These are phyloP conservation scores for Larimichthys polyactis DNA, from an alignment of 2,113 vertebrate species.

Conservation along the genomic window DNA sequence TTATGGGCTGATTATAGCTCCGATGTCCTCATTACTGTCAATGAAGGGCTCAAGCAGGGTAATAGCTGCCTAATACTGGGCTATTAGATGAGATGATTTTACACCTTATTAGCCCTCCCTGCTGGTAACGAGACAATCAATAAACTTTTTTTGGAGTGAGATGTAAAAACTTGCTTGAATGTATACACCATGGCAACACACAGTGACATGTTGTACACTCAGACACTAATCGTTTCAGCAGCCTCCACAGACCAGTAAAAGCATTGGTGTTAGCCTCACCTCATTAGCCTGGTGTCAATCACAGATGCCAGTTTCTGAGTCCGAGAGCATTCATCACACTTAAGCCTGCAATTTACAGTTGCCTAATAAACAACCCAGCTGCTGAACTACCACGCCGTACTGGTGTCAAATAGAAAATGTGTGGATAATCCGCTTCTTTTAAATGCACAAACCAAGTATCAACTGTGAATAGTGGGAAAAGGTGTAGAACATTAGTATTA, in stretches of 20 bases:
- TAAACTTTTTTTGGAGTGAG: slow-evolving; percentile 26
- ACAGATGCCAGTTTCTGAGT: slow-evolving; percentile 18
- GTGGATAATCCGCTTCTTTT: neutral
- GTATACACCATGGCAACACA: neutral
- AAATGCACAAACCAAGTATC: neutral
- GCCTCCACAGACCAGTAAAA: slow-evolving; percentile 21
- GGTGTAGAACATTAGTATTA: too few relatives aligned
- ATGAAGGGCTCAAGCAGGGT: slow-evolving; percentile 63
- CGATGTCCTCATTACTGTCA: slow-evolving; percentile 63
- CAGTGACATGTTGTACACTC: neutral
- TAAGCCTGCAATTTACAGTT: slow-evolving; percentile 17
- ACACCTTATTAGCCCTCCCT: slow-evolving; percentile 50
- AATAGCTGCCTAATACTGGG: slow-evolving; percentile 63
- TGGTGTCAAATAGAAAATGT: neutral
- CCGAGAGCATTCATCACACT: slow-evolving; percentile 30
- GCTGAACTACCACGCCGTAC: neutral
- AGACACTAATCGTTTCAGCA: slow-evolving; percentile 12
- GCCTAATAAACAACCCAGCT: slow-evolving; percentile 26
- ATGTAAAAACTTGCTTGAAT: neutral
- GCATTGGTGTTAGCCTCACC: slow-evolving; percentile 23
- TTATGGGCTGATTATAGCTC: slow-evolving; percentile 63
- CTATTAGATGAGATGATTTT: slow-evolving; percentile 68
- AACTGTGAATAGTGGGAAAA: too few relatives aligned
- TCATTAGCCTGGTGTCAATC: slow-evolving; percentile 55
- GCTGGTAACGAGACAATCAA: slow-evolving; percentile 39